Conservation (phyloP, 2,888 invertebrate species). For the Agrochola litura region DNA sequence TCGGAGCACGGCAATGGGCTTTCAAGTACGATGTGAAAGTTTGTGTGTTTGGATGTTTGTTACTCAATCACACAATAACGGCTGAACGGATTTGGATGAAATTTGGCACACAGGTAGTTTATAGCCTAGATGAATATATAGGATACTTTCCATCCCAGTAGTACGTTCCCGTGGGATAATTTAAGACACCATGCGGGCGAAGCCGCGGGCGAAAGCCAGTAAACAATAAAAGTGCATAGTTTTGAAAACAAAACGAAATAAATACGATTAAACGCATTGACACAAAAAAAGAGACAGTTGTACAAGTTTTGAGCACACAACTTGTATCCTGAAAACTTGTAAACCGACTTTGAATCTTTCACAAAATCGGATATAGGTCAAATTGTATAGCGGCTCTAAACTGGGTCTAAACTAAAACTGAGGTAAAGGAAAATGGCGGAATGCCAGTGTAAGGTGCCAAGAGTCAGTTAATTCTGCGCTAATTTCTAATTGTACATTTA, state of each 20-base stretch:
- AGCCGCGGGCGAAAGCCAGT: too few species aligned
- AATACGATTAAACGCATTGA: not conserved
- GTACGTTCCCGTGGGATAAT: too few species aligned
- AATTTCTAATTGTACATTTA: constrained; percentile 80
- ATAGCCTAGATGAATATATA: too few species aligned
- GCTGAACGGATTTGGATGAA: too few species aligned
- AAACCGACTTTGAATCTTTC: constrained; percentile 12
- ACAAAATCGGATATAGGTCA: constrained; percentile 66
- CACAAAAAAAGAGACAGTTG: not conserved
- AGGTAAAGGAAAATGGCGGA: constrained; percentile 81
- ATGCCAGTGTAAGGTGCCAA: constrained; percentile 84
- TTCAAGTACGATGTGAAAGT: not conserved
- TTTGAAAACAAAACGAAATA: not conserved
- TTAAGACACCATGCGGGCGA: too few species aligned
- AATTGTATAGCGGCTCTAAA: constrained; percentile 71
- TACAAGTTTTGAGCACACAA: constrained; percentile 4
- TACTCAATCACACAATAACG: too few species aligned
- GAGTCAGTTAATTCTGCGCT: constrained; percentile 81
- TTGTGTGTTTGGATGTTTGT: too few species aligned
- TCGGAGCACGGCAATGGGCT: not conserved
- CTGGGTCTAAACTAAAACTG: constrained; percentile 77
- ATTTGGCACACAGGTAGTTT: too few species aligned
- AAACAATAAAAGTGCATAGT: not conserved
- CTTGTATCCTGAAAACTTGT: constrained; percentile 12
- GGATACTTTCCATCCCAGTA: too few species aligned